Conservation (phyloP, 2,888 invertebrate species). For the Drosophila koepferae region DNA sequence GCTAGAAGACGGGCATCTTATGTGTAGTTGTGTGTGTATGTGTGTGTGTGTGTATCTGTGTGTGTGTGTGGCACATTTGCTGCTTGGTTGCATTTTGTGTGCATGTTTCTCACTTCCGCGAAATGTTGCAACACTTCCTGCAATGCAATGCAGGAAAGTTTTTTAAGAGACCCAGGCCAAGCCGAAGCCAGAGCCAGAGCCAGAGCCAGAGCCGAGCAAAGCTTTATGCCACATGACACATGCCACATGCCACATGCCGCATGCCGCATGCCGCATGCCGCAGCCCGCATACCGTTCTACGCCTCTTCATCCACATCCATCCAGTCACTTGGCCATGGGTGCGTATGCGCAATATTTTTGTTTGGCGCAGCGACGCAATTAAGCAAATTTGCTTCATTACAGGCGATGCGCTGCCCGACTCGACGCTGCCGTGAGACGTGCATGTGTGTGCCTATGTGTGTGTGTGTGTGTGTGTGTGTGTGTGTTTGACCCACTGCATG, state of each 20-base stretch:
- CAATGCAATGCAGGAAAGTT: conserved; percentile 60
- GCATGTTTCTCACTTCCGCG: conserved; percentile 67
- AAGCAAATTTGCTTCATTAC: conserved; percentile 71
- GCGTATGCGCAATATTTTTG: conserved; percentile 67
- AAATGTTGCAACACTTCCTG: conserved; percentile 69
- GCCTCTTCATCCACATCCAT: neutral
- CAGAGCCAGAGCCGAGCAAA: conserved; percentile 9
- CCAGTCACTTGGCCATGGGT: conserved; percentile 27
- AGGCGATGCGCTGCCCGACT: conserved; percentile 40
- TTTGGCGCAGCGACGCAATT: conserved; percentile 65
- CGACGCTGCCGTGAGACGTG: conserved; percentile 12
- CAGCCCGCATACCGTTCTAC: conserved; percentile 7
- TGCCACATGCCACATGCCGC: conserved; percentile 18
- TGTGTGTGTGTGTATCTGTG: conserved; percentile 16
- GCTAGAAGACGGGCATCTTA: conserved; percentile 23
- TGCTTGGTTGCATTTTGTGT: conserved; percentile 64
- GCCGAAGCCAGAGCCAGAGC: conserved; percentile 4
- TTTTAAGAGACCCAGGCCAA: conserved; percentile 28
- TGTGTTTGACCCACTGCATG: conserved; percentile 39
- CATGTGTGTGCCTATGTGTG: conserved; percentile 1
- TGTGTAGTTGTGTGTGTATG: neutral
- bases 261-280: conserved; percentile 13
- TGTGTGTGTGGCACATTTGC: conserved; percentile 57
- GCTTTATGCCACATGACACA: conserved; percentile 20
- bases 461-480: conserved; percentile 19